Percentiles rank a stretch among this genome's conserved stretches.
These are phyloP conservation scores for Megalopta genalis DNA, from an alignment of 1,140 invertebrate species.

Conservation along the genomic window DNA sequence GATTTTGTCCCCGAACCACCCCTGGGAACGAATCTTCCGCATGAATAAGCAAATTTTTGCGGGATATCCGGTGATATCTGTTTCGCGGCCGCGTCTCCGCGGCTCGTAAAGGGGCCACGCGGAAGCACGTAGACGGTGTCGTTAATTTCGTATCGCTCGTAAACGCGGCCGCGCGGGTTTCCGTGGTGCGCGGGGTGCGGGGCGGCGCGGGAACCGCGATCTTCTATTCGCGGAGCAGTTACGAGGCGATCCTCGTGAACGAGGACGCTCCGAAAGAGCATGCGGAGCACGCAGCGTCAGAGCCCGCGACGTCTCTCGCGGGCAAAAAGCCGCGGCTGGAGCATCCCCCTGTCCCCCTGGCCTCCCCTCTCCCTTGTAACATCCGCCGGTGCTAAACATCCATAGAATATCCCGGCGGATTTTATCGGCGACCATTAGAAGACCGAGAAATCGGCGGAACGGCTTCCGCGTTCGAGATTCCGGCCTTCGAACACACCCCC, in stretches of 20 bases:
- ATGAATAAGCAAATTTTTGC: conserved; percentile 27
- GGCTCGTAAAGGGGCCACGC: conserved; percentile 21
- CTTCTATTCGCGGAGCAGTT: conserved; percentile 15
- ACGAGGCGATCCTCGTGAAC: conserved; percentile 11
- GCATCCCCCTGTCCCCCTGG: no score
- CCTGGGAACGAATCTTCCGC: conserved; percentile 19
- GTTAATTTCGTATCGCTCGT: conserved; percentile 62
- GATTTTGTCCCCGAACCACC: no score
- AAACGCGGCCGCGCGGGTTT: conserved; percentile 7
- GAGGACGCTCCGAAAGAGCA: not conserved
- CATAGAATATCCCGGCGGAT: not conserved
- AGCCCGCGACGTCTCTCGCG: no score
- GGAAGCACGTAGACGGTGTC: conserved; percentile 51
- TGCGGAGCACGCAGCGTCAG: not conserved
- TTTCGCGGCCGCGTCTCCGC: not conserved
- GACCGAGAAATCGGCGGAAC: not conserved
- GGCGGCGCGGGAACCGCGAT: conserved; percentile 18
- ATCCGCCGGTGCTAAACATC: no score
- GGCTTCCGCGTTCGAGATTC: not conserved
- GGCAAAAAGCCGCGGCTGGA: not conserved
- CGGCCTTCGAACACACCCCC: no score
- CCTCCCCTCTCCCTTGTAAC: no score
- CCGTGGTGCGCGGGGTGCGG: no score
- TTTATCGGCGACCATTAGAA: not conserved
- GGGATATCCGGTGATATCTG: conserved; percentile 1